Conservation (phyloP, 2,888 invertebrate genomes). For the Hermaeophaga mercurialis region DNA sequence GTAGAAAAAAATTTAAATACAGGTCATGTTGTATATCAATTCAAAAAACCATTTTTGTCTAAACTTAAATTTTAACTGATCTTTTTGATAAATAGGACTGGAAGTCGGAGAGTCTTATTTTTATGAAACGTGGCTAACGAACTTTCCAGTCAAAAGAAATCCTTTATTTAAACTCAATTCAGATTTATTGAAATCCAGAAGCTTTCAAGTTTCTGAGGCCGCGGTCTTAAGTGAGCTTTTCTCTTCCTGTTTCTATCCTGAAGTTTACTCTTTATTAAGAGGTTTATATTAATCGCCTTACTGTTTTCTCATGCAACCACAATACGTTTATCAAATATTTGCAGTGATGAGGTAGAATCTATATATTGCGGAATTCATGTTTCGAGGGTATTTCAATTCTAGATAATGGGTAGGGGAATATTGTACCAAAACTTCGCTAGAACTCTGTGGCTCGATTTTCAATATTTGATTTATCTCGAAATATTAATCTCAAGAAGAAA, state of each 20-base stretch:
- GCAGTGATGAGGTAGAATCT: conserved; percentile 1
- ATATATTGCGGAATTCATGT: not conserved
- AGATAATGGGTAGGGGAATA: too few relatives aligned
- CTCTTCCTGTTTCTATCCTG: conserved; percentile 6
- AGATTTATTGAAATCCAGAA: conserved; percentile 26
- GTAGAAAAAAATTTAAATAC: too few relatives aligned
- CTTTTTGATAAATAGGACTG: conserved; percentile 5
- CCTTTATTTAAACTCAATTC: conserved; percentile 26
- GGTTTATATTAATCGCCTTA: conserved; percentile 27
- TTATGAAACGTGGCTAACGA: conserved; percentile 18
- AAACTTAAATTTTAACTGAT: conserved; percentile 1
- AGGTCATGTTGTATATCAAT: too few relatives aligned
- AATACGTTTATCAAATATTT: conserved; percentile 23
- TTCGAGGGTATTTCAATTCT: too few relatives aligned
- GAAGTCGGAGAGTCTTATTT: conserved; percentile 10
- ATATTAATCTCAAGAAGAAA: too few relatives aligned
- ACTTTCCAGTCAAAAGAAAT: conserved; percentile 20
- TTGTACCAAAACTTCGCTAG: too few relatives aligned
- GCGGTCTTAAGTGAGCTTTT: conserved; percentile 23
- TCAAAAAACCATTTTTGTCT: too few relatives aligned
- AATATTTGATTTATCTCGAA: too few relatives aligned
- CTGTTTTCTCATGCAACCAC: conserved; percentile 18
- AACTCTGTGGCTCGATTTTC: too few relatives aligned
- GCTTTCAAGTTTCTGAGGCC: conserved; percentile 15
- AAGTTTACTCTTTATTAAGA: conserved; percentile 20